These are phyloP conservation scores for Epistrophe grossulariae DNA, from an alignment of 2,888 invertebrate genomes.

Conservation along the genomic window DNA sequence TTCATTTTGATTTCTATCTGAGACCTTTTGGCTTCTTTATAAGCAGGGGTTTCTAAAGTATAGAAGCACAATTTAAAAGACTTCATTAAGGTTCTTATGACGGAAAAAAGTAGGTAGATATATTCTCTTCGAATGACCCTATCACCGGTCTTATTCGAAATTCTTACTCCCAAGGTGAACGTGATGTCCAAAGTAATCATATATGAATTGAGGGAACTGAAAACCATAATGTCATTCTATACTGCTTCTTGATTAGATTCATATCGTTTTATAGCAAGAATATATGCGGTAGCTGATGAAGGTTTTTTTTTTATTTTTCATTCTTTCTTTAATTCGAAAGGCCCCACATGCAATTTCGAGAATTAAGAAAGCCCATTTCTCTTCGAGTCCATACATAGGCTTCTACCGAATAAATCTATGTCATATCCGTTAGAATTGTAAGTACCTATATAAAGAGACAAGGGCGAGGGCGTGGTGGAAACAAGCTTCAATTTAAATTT, in stretches of 20 bases:
- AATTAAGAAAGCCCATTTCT: slow-evolving; percentile 3
- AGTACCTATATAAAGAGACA: background rate
- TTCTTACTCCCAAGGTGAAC: background rate
- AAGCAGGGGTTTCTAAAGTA: background rate
- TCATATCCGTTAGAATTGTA: background rate
- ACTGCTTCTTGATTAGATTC: slow-evolving; percentile 14
- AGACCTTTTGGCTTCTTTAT: background rate
- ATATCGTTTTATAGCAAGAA: background rate
- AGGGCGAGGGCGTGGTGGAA: slow-evolving; percentile 14
- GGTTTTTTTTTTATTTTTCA: background rate
- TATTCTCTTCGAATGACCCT: background rate
- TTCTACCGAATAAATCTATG: background rate
- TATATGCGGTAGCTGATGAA: background rate
- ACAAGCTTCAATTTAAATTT: slow-evolving; percentile 22
- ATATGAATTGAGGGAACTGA: background rate
- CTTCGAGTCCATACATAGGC: background rate
- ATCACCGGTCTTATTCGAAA: background rate
- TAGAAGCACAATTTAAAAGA: slow-evolving; percentile 1
- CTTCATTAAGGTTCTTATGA: slow-evolving; percentile 15
- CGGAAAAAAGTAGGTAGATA: background rate
- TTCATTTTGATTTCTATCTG: slow-evolving; percentile 10
- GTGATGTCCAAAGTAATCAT: background rate
- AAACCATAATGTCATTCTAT: slow-evolving; percentile 1
- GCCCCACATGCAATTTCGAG: slow-evolving; percentile 34
- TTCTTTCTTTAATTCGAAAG: background rate